phyloP scores from a whole-genome alignment of 2,888 invertebrate species.

The Netelia fuscicornis region DNA sequence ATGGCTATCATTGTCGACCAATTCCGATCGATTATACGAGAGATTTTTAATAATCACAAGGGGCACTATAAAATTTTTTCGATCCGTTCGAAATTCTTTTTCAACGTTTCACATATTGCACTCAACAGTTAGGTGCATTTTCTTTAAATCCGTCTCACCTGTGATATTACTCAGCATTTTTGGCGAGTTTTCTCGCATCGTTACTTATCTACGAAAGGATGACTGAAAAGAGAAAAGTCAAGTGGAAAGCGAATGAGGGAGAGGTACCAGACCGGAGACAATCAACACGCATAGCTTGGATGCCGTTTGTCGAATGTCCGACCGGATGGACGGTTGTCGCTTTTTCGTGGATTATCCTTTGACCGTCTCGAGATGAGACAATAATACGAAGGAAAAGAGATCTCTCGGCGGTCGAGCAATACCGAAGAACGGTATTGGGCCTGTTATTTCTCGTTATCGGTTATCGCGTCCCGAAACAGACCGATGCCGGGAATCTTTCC shows the following conservation, averaged over 20 bases:
- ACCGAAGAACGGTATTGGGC: conserved; percentile 56
- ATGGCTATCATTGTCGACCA: not conserved
- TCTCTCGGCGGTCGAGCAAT: conserved; percentile 12
- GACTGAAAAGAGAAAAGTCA: conserved; percentile 26
- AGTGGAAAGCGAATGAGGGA: conserved; percentile 18
- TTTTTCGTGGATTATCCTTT: conserved; percentile 80
- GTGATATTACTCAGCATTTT: not conserved
- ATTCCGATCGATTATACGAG: not conserved
- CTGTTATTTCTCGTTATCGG: conserved; percentile 78
- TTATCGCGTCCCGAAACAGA: conserved; percentile 74
- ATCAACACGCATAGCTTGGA: conserved; percentile 73
- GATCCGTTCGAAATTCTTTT: not conserved
- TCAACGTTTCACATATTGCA: not conserved
- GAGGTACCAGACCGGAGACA: conserved; percentile 61
- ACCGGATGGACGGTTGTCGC: conserved; percentile 76
- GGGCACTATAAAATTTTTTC: not conserved
- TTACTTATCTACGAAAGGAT: not conserved
- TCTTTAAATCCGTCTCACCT: too few species aligned
- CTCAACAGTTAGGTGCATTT: too few species aligned
- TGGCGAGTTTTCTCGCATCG: not conserved
- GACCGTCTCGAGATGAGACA: conserved; percentile 79
- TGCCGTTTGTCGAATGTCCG: conserved; percentile 77
- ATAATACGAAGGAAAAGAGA: conserved; percentile 74
- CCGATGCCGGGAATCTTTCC: conserved; percentile 70
- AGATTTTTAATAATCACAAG: not conserved